Conservation (phyloP, 2,113 vertebrate species). For the Etheostoma cragini region DNA sequence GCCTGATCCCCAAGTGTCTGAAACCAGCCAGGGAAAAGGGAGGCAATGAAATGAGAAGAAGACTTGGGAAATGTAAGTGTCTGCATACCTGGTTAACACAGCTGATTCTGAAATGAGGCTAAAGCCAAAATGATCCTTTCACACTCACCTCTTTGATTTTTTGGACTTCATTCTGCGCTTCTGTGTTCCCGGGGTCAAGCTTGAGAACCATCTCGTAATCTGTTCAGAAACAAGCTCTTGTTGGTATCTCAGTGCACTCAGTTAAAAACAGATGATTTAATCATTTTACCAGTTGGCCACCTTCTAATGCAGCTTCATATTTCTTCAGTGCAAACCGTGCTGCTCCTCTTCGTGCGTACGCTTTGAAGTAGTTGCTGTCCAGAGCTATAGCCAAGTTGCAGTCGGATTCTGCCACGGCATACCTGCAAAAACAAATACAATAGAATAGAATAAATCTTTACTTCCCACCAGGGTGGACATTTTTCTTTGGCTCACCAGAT, state of each 20-base stretch:
- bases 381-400: conserved; percentile 94
- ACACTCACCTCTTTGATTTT: conserved; percentile 88
- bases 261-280: not conserved
- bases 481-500: no score
- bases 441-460: no score
- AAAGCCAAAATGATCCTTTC: fast-evolving
- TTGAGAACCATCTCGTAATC: conserved; percentile 93
- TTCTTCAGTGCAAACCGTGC: conserved; percentile 89
- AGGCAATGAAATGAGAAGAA: not conserved
- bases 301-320: conserved; percentile 90
- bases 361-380: conserved; percentile 90
- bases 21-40: not conserved
- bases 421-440: conserved; percentile 80
- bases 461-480: no score
- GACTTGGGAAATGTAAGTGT: fast-evolving
- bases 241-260: not conserved
- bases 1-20: conserved; percentile 53
- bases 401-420: conserved; percentile 94
- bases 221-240: conserved; percentile 54
- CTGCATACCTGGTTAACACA: no score
- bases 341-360: conserved; percentile 90
- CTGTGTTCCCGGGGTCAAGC: conserved; percentile 89
- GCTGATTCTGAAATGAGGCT: no score
- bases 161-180: conserved; percentile 90
- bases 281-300: conserved; percentile 61